These are phyloP conservation scores for Orthonyx spaldingii DNA, from an alignment of 2,113 vertebrate species.

Conservation along the genomic window DNA sequence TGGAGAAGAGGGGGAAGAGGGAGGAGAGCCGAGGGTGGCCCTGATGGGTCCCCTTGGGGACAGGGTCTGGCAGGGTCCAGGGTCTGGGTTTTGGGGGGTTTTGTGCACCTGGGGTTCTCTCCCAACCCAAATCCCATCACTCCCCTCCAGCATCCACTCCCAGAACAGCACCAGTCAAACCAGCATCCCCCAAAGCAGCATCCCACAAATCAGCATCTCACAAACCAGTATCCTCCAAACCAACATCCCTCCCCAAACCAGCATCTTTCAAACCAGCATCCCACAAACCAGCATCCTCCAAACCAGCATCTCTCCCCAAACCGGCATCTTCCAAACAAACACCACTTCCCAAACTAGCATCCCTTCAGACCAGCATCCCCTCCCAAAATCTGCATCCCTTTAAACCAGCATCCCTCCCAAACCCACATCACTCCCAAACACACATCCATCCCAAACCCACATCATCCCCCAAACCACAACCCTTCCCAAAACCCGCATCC, in stretches of 20 bases:
- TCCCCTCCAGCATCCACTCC: neutral
- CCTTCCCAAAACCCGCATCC: neutral
- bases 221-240: neutral
- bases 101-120: neutral
- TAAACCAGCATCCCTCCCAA: neutral
- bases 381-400: neutral
- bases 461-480: neutral
- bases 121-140: accelerated
- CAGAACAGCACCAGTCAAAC: neutral
- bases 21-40: accelerated
- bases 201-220: neutral
- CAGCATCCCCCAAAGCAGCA: neutral
- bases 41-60: accelerated
- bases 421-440: no score
- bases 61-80: neutral
- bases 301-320: neutral
- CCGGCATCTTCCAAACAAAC: neutral
- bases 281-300: no score
- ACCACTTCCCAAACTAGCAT: neutral
- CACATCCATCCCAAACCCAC: neutral
- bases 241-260: no score
- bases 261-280: neutral
- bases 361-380: neutral
- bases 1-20: neutral
- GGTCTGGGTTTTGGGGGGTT: neutral